Evolutionary conservation across 2,888 invertebrate genomes (phyloP).

Genomic region (Scaptomyza tumidula): DNA sequence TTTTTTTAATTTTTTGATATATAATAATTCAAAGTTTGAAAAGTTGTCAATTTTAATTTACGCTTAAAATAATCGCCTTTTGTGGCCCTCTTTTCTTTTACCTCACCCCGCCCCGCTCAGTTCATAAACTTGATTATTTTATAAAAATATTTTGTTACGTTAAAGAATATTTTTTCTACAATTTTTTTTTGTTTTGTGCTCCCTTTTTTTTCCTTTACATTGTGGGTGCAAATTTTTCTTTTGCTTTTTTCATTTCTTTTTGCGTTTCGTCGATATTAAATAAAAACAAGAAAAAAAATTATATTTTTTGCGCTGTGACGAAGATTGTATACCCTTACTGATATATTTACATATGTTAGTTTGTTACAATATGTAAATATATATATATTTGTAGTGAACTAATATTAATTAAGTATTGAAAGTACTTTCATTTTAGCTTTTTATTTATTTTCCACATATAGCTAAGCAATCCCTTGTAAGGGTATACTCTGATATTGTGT

Average conservation of each 20-base stretch:
- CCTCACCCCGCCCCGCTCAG: neutral
- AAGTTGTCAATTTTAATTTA: slow-evolving; percentile 58
- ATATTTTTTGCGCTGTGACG: neutral
- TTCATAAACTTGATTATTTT: slow-evolving; percentile 70
- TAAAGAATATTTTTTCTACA: slow-evolving; percentile 59
- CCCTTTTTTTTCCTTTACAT: slow-evolving; percentile 5
- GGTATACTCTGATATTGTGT: neutral
- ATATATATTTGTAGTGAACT: too few relatives aligned
- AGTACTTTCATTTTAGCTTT: too few relatives aligned
- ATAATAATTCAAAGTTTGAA: slow-evolving; percentile 11
- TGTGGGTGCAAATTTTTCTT: neutral
- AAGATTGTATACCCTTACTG: slow-evolving; percentile 9
- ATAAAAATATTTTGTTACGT: slow-evolving; percentile 78
- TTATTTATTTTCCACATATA: too few relatives aligned
- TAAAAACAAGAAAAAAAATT: slow-evolving; percentile 58
- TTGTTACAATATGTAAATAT: neutral
- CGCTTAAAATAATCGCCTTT: slow-evolving; percentile 22
- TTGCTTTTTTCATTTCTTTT: slow-evolving; percentile 36
- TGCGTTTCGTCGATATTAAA: slow-evolving; percentile 71
- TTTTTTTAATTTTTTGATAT: neutral
- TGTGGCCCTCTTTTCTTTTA: too few relatives aligned
- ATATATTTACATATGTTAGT: neutral
- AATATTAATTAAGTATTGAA: too few relatives aligned
- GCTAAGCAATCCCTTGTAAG: neutral
- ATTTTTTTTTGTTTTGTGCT: slow-evolving; percentile 15